Evolutionary conservation across 1,140 invertebrate genomes (phyloP).

Genomic region (Bombus pascuorum): DNA sequence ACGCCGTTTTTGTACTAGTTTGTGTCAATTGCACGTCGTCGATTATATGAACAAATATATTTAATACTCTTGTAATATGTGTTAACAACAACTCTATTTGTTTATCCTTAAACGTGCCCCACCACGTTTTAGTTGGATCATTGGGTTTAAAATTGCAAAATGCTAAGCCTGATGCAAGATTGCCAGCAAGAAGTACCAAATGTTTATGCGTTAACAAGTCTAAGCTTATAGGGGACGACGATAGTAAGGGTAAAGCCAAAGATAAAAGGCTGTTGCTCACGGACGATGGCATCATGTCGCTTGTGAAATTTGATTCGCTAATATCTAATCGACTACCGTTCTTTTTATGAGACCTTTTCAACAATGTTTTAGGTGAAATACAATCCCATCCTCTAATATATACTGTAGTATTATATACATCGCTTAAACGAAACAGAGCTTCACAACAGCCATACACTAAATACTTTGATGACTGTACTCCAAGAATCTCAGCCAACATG

Average conservation of each 20-base stretch:
- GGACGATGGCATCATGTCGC: constrained; percentile 67
- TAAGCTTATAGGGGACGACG: constrained; percentile 84
- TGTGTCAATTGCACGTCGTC: constrained; percentile 84
- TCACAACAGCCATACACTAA: constrained; percentile 83
- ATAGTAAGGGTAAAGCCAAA: constrained; percentile 82
- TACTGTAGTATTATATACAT: constrained; percentile 80
- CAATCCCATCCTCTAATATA: constrained; percentile 84
- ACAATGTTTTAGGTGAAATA: constrained; percentile 56
- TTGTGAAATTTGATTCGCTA: constrained; percentile 67
- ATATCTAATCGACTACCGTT: constrained; percentile 60
- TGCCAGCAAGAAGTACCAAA: constrained; percentile 85
- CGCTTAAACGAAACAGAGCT: constrained; percentile 81
- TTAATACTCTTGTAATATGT: constrained; percentile 88
- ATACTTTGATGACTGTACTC: constrained; percentile 74
- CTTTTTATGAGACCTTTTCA: constrained; percentile 66
- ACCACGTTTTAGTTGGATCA: constrained; percentile 81
- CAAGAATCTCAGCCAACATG: constrained; percentile 73
- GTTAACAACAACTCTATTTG: constrained; percentile 86
- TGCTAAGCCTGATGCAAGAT: constrained; percentile 85
- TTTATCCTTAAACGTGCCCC: constrained; percentile 84
- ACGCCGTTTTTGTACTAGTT: constrained; percentile 80
- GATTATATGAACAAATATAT: constrained; percentile 89
- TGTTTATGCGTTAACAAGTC: constrained; percentile 86
- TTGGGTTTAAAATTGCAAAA: constrained; percentile 72
- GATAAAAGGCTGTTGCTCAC: constrained; percentile 79